Conservation (phyloP, 2,113 vertebrate species). For the Hyla sarda region DNA sequence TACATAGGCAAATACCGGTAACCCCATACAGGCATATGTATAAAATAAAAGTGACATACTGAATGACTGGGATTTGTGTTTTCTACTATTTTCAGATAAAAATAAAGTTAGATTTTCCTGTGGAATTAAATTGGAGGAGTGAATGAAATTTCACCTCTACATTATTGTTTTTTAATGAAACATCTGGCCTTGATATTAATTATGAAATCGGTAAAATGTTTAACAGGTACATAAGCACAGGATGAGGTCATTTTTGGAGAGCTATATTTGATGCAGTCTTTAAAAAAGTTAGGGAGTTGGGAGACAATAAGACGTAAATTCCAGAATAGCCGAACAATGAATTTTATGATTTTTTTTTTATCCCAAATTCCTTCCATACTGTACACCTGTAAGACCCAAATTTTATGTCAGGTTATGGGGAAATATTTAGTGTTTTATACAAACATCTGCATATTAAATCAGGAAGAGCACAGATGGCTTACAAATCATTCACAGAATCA, state of each 20-base stretch:
- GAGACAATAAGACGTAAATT: conserved; percentile 62
- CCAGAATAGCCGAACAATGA: conserved; percentile 68
- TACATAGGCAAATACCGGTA: neutral
- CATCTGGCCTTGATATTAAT: conserved; percentile 77
- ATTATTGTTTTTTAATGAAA: conserved; percentile 56
- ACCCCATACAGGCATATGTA: neutral
- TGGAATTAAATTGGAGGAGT: neutral
- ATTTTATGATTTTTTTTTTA: conserved; percentile 68
- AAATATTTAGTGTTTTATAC: conserved; percentile 72
- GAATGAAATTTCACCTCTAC: conserved; percentile 27
- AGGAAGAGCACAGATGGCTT: conserved; percentile 74
- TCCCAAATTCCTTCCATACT: conserved; percentile 70
- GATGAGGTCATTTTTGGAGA: conserved; percentile 79
- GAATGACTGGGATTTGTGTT: neutral
- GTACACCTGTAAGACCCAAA: conserved; percentile 76
- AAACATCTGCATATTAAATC: conserved; percentile 76
- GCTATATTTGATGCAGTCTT: conserved; percentile 69
- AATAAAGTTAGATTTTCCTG: neutral
- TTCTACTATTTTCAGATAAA: neutral
- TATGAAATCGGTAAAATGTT: conserved; percentile 69
- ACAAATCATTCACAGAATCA: conserved; percentile 73
- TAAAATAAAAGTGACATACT: neutral
- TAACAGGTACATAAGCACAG: conserved; percentile 73
- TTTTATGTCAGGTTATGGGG: conserved; percentile 71
- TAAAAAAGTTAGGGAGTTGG: conserved; percentile 68